Percentiles rank a stretch among this genome's conserved stretches.
Conservation (phyloP, 2,888 invertebrate genomes). For the Callosobruchus maculatus region DNA sequence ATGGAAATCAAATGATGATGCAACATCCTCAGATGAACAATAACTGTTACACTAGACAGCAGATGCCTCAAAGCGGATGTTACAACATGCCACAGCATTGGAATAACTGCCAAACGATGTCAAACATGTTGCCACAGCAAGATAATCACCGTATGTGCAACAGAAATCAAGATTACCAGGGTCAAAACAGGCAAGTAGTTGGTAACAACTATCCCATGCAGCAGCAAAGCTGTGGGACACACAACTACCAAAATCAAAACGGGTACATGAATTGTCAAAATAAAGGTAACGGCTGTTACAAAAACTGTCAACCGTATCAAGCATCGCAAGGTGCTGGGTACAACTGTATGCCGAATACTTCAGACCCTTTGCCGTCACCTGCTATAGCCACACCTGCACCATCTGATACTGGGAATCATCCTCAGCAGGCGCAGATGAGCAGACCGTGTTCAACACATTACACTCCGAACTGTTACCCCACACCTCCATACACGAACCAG, state of each 20-base stretch:
- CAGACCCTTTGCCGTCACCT: slow-evolving; percentile 42
- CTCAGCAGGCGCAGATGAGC: slow-evolving; percentile 44
- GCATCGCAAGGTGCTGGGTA: slow-evolving; percentile 29
- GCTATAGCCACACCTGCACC: slow-evolving; percentile 45
- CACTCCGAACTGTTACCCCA: slow-evolving; percentile 27
- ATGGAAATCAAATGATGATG: slow-evolving; percentile 20
- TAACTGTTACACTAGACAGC: slow-evolving; percentile 34
- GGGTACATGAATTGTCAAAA: slow-evolving; percentile 22
- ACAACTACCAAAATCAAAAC: slow-evolving; percentile 34
- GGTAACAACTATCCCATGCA: slow-evolving; percentile 25
- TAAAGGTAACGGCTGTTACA: slow-evolving; percentile 22
- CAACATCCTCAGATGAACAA: slow-evolving; percentile 25
- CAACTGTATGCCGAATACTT: slow-evolving; percentile 30
- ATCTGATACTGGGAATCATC: slow-evolving; percentile 34
- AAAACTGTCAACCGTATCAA: slow-evolving; percentile 26
- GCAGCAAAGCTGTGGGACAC: slow-evolving; percentile 31
- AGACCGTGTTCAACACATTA: slow-evolving; percentile 38
- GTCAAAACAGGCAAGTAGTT: slow-evolving; percentile 28
- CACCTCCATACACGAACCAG: slow-evolving; percentile 17
- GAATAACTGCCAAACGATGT: slow-evolving; percentile 28
- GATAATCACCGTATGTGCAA: slow-evolving; percentile 32
- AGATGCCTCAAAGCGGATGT: slow-evolving; percentile 32
- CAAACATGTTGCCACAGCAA: slow-evolving; percentile 16
- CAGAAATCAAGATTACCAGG: slow-evolving; percentile 26
- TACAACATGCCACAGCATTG: slow-evolving; percentile 33